Base-by-base conservation (phyloP, 2,113 vertebrate genomes). In the Carassius auratus region DNA sequence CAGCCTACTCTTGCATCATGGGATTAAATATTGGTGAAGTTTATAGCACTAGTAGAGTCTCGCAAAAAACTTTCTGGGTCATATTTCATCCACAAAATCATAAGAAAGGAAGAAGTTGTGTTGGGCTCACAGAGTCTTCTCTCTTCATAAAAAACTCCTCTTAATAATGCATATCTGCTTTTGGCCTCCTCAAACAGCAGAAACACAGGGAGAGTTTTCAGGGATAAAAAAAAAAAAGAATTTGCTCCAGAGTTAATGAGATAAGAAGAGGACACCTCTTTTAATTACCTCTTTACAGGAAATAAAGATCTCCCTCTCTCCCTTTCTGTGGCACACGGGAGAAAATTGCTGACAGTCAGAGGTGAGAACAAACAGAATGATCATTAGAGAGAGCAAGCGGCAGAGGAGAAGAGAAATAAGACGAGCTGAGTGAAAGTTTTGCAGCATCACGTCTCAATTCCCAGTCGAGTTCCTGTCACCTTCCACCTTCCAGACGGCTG, bases 291-390 rank as follows among this genome's bases (percentile, higher is more conserved):
- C 52, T 61, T 76, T 84, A 74, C 33, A 42, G 68, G 59, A 75
- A 52, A 81, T 33, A 76, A 30, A 69, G 19, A 55, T 66, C 52
- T 79, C 66, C 23, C 69, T 76, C 36, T 74, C 68, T 68, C 66
- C 69, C 83, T 76, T 1, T 85, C 77, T 75, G 19, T 5, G 30
- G 78, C 50, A 69, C 26, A 87, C 75, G 85, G 23, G 85, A 81
- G 81, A n/a, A 88, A 91, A 90, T 23, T 14, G 19, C 23, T 90
- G 87, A 91, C 80, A 55, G 9, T 82, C 19, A 26, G 62, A 33
- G 64, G 84, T 82, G 83, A 88, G 74, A 85, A 76, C 3, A 69
- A 84, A 71, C 57, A 88, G 69, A 87, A 83, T 57, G 64, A 55
- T 81, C 76, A 68, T 62, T 42, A 80, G 77, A 62, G 61, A 23